Conservation (phyloP, 2,797 vertebrate genomes). For the Crax fasciolata region DNA sequence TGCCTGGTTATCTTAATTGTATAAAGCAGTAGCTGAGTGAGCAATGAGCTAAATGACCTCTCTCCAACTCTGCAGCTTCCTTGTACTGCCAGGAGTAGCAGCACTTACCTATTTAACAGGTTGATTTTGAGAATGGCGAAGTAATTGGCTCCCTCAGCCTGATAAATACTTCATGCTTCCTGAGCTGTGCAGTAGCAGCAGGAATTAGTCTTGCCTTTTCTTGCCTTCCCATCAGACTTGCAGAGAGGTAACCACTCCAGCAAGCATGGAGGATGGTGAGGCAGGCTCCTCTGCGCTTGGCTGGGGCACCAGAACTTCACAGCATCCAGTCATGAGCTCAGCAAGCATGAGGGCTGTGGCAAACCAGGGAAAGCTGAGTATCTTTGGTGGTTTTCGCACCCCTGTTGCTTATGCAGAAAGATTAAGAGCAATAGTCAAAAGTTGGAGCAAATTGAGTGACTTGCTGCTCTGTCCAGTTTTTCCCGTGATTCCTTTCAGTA, state of each 20-base stretch:
- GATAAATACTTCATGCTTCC: background rate
- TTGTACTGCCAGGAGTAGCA: background rate
- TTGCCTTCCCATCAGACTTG: background rate
- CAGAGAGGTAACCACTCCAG: background rate
- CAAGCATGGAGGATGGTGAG: background rate
- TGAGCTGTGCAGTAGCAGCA: background rate
- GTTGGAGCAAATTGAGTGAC: background rate
- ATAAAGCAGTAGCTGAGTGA: background rate
- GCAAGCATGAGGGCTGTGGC: background rate
- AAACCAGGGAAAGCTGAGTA: background rate
- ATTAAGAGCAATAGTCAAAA: background rate
- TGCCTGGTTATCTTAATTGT: background rate
- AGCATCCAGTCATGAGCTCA: background rate
- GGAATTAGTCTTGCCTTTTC: background rate
- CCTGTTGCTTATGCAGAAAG: background rate
- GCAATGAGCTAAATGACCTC: background rate
- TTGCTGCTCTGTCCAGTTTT: background rate
- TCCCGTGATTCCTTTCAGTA: background rate
- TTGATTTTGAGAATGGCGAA: background rate
- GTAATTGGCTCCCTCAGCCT: background rate
- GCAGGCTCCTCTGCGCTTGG: background rate
- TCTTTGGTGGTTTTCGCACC: background rate
- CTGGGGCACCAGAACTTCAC: rapidly evolving
- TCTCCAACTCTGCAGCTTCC: background rate
- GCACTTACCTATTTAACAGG: background rate